Base-by-base conservation (phyloP, 2,888 invertebrate species). In the Ichneumoninae sp. region DNA sequence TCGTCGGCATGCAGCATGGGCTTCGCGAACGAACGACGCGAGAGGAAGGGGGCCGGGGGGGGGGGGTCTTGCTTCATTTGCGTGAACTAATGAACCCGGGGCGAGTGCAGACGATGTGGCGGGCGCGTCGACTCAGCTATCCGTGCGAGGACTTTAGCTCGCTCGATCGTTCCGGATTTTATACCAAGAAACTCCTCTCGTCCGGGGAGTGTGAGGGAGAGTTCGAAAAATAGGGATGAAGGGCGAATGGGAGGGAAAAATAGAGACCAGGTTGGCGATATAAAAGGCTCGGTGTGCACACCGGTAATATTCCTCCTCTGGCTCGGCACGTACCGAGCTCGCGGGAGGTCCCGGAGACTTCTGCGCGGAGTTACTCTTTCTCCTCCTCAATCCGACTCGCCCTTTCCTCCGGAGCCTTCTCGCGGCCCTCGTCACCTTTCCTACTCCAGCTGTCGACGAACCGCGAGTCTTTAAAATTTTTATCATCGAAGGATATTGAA, bases 31-130 rank as follows among this genome's bases (percentile, higher is more conserved):
- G 73, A 71, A 79, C 70, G 73, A 74, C 40, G 63, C 33, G 50
- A 75, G 54, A 78, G 65, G 68, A 54, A 66, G 40, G 60, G 33
- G 69, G 19, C 57, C 75, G 40, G 81, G 57, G 71, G 52, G 44
- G 69, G 26, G 75, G 79, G 81, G 81, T 80, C 30, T 33, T 63
- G 83, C 83, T 86, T 86, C 83, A 87, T 87, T 86, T 81, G 85
- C 87, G 77, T 85, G 81, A 86, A 85, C 85, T 89, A 89, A 89
- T 88, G 88, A 89, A 89, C 88, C 85, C 85, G 66, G 76, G 66
- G 57, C 68, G 66, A 74, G 78, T 50, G 70, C 57, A 69, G 74
- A 19, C 69, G 74, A 69, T 69, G 68, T 10, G 47, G 16, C 60
- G 47, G 69, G 81, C 75, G 75, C 54, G 85, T 79, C 70, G 70